Conservation (phyloP, 2,888 invertebrate species). For the Drosophila aldrichi region DNA sequence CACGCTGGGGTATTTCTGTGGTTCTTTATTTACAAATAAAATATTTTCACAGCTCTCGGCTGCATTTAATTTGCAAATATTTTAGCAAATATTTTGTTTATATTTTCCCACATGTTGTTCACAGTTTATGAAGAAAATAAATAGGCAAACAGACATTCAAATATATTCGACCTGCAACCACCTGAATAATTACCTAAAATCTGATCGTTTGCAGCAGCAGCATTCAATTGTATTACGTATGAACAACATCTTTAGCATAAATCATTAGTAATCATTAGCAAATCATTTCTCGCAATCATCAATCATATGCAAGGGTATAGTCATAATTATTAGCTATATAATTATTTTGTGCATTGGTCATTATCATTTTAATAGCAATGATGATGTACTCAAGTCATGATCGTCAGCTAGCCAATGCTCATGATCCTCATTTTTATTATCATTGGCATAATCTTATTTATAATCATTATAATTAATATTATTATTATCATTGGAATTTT, state of each 20-base stretch:
- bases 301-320: neutral
- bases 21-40: slow-evolving; percentile 25
- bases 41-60: slow-evolving; percentile 5
- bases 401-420: neutral
- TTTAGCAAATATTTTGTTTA: slow-evolving; percentile 23
- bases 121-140: slow-evolving; percentile 42
- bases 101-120: slow-evolving; percentile 20
- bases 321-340: no score
- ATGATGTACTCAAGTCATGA: no score
- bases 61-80: slow-evolving; percentile 16
- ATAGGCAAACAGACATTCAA: slow-evolving; percentile 4
- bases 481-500: no score
- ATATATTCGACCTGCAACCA: slow-evolving; percentile 2
- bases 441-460: neutral
- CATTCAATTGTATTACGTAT: neutral
- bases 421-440: neutral
- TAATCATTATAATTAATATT: no score
- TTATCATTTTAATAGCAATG: neutral
- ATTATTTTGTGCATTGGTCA: neutral
- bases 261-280: neutral
- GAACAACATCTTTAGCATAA: no score
- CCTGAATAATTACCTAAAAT: neutral
- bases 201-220: slow-evolving; percentile 2
- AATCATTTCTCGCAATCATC: neutral
- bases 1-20: neutral